Percentiles rank a stretch among this genome's conserved stretches.
phyloP scores from a whole-genome alignment of 2,113 vertebrate species.

The Ursus arctos region DNA sequence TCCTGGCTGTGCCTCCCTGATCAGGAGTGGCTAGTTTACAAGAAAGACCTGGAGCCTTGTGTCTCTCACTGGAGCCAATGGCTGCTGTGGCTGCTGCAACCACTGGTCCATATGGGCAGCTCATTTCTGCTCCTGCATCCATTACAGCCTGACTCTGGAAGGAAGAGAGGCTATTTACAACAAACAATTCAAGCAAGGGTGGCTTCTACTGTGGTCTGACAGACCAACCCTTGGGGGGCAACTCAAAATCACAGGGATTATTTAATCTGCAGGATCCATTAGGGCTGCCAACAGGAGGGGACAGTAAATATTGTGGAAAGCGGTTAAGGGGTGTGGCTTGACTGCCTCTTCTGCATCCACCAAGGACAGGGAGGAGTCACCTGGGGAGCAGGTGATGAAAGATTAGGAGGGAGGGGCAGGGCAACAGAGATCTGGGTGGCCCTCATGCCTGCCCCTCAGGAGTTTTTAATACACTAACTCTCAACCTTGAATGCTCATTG shows the following conservation, averaged over 20 bases:
- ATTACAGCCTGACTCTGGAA: slow-evolving; percentile 86
- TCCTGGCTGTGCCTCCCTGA: slow-evolving; percentile 77
- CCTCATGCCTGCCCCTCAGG: neutral
- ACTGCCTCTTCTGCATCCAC: neutral
- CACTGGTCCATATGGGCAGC: slow-evolving; percentile 91
- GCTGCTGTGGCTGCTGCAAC: slow-evolving; percentile 83
- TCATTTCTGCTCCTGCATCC: slow-evolving; percentile 88
- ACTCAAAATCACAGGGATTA: neutral
- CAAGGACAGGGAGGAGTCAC: neutral
- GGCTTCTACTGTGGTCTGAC: slow-evolving; percentile 71
- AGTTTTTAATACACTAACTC: neutral
- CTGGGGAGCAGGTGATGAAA: neutral
- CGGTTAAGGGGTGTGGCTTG: neutral
- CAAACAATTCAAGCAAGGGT: slow-evolving; percentile 88
- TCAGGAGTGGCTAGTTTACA: slow-evolving; percentile 87
- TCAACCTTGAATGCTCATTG: neutral
- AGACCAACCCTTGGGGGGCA: neutral
- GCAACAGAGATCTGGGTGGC: neutral
- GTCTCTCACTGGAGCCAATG: too few species aligned
- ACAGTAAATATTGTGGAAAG: neutral
- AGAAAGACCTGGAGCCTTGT: slow-evolving; percentile 79
- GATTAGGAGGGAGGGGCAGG: neutral
- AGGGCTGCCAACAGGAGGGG: neutral
- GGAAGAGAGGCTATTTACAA: slow-evolving; percentile 90
- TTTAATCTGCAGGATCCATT: slow-evolving; percentile 3